Conservation (phyloP, 2,113 vertebrate genomes). For the Baryphthengus martii region DNA sequence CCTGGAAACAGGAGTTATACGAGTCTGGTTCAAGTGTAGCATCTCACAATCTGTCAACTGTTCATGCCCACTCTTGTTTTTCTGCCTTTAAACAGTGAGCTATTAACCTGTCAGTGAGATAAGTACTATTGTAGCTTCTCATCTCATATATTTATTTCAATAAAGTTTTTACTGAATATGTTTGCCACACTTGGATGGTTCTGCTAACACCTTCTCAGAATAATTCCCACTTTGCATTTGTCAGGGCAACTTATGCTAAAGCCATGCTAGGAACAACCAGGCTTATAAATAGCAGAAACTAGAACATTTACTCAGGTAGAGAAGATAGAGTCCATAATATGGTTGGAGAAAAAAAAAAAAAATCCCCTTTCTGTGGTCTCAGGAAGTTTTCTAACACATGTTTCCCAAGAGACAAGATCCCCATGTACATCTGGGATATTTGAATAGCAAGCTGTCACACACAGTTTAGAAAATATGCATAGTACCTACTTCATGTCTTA, state of each 20-base stretch:
- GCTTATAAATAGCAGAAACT: background rate
- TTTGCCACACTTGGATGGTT: constrained; percentile 1
- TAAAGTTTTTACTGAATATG: constrained; percentile 17
- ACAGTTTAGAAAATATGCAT: background rate
- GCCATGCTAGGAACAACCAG: background rate
- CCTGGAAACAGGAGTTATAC: background rate
- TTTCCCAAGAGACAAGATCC: background rate
- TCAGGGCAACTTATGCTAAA: background rate
- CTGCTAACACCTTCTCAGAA: background rate
- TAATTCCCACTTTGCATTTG: background rate
- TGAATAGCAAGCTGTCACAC: background rate
- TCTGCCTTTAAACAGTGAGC: background rate
- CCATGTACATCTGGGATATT: background rate
- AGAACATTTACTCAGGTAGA: background rate
- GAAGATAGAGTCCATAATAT: background rate
- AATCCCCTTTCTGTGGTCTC: background rate
- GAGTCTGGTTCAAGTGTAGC: background rate
- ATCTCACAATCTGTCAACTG: background rate
- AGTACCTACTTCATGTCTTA: background rate
- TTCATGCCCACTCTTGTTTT: background rate
- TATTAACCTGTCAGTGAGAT: background rate
- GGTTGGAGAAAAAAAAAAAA: background rate
- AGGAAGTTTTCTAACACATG: background rate
- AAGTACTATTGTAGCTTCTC: background rate
- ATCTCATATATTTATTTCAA: background rate